Percentiles rank a stretch among this genome's conserved stretches.
phyloP scores from a whole-genome alignment of 2,888 invertebrate species.

The Phymatocera aterrima region DNA sequence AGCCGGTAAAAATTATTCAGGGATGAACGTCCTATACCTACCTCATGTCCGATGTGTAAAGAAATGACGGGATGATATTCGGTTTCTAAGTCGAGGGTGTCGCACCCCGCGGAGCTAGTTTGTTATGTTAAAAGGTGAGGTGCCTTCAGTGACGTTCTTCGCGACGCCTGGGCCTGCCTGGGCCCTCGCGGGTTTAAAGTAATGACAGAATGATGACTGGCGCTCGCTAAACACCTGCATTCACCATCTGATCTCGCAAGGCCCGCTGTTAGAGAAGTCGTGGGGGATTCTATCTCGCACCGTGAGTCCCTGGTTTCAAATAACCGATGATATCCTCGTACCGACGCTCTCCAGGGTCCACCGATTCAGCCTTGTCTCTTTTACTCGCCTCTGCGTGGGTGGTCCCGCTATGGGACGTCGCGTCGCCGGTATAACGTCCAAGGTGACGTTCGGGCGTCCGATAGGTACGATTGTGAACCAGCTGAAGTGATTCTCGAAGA shows the following conservation, averaged over 20 bases:
- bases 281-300: not conserved
- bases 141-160: conserved; percentile 38
- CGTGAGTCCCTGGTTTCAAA: conserved; percentile 8
- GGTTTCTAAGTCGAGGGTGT: not conserved
- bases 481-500: conserved; percentile 23
- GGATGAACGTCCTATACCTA: too few relatives aligned
- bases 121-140: conserved; percentile 1
- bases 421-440: not conserved
- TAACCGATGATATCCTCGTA: not conserved
- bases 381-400: conserved; percentile 10
- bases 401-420: conserved; percentile 41
- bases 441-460: conserved; percentile 33
- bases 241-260: conserved; percentile 68
- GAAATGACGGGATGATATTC: conserved; percentile 29
- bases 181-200: conserved; percentile 56
- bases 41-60: not conserved
- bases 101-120: conserved; percentile 33
- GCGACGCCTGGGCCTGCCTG: conserved; percentile 44
- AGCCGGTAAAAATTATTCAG: not conserved
- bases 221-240: conserved; percentile 71
- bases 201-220: conserved; percentile 72
- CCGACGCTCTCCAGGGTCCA: not conserved
- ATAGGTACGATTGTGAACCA: conserved; percentile 31
- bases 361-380: not conserved
- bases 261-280: conserved; percentile 66